Evolutionary conservation across 2,888 invertebrate species (phyloP), one percentile per base, ranked within the genome.

Genomic region (Homarus gammarus): DNA sequence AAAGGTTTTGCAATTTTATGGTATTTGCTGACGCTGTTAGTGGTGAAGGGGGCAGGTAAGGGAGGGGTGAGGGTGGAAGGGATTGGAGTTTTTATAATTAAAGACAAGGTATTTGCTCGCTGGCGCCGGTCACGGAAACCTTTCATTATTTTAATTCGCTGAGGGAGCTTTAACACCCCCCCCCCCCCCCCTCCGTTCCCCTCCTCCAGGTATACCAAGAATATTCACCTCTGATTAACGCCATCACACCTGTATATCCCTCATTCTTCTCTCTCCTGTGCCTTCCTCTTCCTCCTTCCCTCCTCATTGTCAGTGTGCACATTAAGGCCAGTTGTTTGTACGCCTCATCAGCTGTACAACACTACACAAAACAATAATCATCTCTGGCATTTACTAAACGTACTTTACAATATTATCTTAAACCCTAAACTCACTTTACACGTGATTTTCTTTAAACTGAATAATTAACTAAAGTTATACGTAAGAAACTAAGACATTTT

Each of bases 1-100:
- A 75, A 75, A 75, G 75, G 44, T n/a, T 75, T 44, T 44, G 18
- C n/a, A 75, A 10, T 75, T 75, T 75, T 75, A 75, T 75, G 27
- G 75, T 44, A 40, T 75, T 75, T 75, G 38, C n/a, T 36, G 18
- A 75, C 22, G 33, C 40, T 10, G 44, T 75, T 75, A 75, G 40
- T 75, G 40, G 27, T 38, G 33, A 36, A 18, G 36, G 72, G 36
- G 15, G 72, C 36, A 15, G 31, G 72, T 33, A 8, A 31, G 72
- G 12, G 18, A 15, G 5, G n/a, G 38, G 2, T 6, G 33, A 18
- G 33, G 72, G 75, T 33, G 6, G 15, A 72, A n/a, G n/a, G n/a
- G n/a, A n/a, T n/a, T n/a, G n/a, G n/a, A 27, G 70, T n/a, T 70
- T 40, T 44, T 18, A 44, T 44, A 44, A 44, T 44, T 40, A 75